Evolutionary conservation across 2,888 invertebrate species (phyloP).

Genomic region (Aspidiotus rigidus): DNA sequence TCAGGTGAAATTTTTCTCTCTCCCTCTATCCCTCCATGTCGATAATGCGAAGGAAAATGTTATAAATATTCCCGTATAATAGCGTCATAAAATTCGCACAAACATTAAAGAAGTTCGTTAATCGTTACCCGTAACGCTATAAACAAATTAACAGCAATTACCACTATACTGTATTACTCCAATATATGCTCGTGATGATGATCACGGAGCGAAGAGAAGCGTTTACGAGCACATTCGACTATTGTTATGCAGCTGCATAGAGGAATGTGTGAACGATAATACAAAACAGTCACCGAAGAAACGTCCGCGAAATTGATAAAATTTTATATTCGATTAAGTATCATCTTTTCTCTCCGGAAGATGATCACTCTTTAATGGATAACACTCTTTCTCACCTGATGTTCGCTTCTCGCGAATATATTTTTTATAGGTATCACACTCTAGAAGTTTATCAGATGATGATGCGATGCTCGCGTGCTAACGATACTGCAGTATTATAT

Average conservation of each 20-base stretch:
- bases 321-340: slow-evolving; percentile 19
- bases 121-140: slow-evolving; percentile 26
- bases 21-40: too few species aligned
- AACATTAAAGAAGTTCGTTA: slow-evolving; percentile 27
- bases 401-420: too few species aligned
- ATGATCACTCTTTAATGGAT: slow-evolving; percentile 18
- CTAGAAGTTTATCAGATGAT: too few species aligned
- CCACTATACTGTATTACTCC: slow-evolving; percentile 12
- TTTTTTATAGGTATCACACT: too few species aligned
- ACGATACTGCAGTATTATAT: too few species aligned
- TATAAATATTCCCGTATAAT: slow-evolving; percentile 27
- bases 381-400: not conserved
- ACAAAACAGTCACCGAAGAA: not conserved
- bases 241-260: not conserved
- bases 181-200: not conserved
- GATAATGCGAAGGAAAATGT: slow-evolving; percentile 15
- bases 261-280: not conserved
- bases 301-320: slow-evolving; percentile 4
- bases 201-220: not conserved
- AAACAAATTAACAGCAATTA: slow-evolving; percentile 29
- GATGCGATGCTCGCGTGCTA: too few species aligned
- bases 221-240: not conserved
- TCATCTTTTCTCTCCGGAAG: not conserved
- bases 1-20: too few species aligned
- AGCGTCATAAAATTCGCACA: slow-evolving; percentile 25